phyloP scores from a whole-genome alignment of 2,113 vertebrate species.

The Mus pahari region DNA sequence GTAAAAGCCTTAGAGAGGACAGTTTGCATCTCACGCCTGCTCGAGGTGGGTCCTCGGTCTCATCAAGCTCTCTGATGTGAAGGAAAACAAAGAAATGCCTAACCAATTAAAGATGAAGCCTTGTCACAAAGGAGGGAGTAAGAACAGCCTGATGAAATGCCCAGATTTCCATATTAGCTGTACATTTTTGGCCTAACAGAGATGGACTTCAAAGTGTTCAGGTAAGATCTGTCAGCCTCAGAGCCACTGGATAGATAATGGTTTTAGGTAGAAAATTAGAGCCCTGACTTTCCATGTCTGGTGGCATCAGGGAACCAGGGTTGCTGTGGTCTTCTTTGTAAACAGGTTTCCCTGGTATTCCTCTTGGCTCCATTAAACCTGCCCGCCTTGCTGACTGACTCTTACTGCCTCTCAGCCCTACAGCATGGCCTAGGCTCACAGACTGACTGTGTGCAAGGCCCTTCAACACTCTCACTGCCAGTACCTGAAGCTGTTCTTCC shows the following conservation, averaged over 20 bases:
- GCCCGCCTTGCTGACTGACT: constrained; percentile 18
- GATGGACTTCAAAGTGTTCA: background rate
- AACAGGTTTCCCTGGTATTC: background rate
- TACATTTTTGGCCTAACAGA: too few species aligned
- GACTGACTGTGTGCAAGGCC: background rate
- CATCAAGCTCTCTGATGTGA: background rate
- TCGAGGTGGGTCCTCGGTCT: background rate
- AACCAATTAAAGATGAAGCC: background rate
- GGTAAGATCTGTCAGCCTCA: background rate
- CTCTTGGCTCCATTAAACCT: background rate
- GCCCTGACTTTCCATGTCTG: background rate
- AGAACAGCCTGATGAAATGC: background rate
- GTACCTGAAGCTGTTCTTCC: constrained; percentile 87
- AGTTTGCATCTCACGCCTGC: background rate
- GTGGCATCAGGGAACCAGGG: background rate
- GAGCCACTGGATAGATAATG: background rate
- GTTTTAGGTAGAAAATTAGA: background rate
- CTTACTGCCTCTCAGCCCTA: background rate
- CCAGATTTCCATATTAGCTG: background rate
- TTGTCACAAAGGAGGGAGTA: background rate
- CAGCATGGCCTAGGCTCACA: background rate
- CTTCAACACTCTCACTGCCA: background rate
- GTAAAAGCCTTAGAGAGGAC: background rate
- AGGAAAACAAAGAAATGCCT: constrained; percentile 53
- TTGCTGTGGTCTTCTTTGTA: background rate